Conservation (phyloP, 2,888 invertebrate genomes). For the Sarcophaga carnaria region DNA sequence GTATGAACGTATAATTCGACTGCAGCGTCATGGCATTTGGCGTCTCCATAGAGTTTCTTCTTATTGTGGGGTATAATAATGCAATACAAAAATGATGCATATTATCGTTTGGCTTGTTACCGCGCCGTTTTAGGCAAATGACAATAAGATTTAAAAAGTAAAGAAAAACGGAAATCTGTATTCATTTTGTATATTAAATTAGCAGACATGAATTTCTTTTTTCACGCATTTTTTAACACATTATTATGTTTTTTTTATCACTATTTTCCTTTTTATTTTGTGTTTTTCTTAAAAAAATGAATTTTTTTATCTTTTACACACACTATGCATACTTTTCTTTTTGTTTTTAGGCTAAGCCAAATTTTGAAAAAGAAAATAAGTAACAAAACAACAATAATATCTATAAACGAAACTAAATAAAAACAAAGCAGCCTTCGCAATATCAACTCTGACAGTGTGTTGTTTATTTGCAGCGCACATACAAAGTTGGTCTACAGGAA, state of each 20-base stretch:
- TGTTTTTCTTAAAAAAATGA: not conserved
- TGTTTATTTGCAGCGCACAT: not conserved
- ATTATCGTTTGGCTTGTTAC: not conserved
- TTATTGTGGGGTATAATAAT: not conserved
- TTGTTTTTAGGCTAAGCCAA: not conserved
- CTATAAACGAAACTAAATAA: not conserved
- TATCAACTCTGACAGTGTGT: not conserved
- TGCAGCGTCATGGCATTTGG: not conserved
- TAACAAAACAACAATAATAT: not conserved
- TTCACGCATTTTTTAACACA: not conserved
- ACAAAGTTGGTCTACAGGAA: slow-evolving; percentile 32
- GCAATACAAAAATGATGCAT: slow-evolving; percentile 1
- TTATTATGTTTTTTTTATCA: not conserved
- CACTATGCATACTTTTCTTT: not conserved
- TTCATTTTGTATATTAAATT: not conserved
- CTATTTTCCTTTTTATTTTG: not conserved
- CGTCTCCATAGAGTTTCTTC: no score
- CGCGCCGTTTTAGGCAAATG: not conserved
- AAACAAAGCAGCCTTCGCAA: slow-evolving; percentile 23
- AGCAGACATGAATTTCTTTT: slow-evolving; percentile 12
- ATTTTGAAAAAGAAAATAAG: not conserved
- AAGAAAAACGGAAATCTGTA: not conserved
- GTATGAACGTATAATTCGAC: not conserved
- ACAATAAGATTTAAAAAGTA: not conserved
- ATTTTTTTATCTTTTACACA: slow-evolving; percentile 14